phyloP scores from a whole-genome alignment of 2,888 invertebrate species.

The Drosophila neutralis region DNA sequence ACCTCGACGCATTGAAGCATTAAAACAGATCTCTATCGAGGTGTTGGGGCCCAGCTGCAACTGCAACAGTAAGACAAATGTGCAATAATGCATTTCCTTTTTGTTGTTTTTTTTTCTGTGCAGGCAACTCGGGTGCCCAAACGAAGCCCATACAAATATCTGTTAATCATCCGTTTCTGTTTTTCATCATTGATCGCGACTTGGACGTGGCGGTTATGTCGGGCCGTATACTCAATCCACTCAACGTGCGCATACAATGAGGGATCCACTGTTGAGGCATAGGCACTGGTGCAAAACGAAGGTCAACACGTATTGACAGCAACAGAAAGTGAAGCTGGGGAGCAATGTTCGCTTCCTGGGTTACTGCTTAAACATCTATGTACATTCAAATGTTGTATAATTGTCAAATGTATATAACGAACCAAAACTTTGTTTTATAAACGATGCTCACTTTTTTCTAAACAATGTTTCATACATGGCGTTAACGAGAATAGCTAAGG shows the following conservation, averaged over 20 bases:
- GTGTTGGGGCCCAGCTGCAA: conserved; percentile 59
- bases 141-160: conserved; percentile 88
- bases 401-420: conserved; percentile 56
- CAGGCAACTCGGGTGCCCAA: conserved; percentile 83
- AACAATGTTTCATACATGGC: conserved; percentile 2
- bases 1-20: conserved; percentile 69
- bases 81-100: conserved; percentile 69
- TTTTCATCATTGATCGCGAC: conserved; percentile 93
- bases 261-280: conserved; percentile 44
- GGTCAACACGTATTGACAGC: conserved; percentile 47
- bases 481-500: background rate
- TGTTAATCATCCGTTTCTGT: conserved; percentile 93
- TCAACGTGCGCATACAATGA: conserved; percentile 92
- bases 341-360: conserved; percentile 46
- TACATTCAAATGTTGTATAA: conserved; percentile 20
- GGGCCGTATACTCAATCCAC: conserved; percentile 93
- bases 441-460: conserved; percentile 51
- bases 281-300: conserved; percentile 59
- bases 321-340: conserved; percentile 66
- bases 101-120: conserved; percentile 43
- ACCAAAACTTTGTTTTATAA: conserved; percentile 39
- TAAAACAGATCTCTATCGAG: conserved; percentile 31
- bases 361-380: conserved; percentile 33
- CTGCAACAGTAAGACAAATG: conserved; percentile 36
- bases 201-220: conserved; percentile 92